Evolutionary conservation across 2,113 vertebrate species (phyloP), one percentile per base, ranked within the genome.

Genomic region (Myiozetetes cayanensis): DNA sequence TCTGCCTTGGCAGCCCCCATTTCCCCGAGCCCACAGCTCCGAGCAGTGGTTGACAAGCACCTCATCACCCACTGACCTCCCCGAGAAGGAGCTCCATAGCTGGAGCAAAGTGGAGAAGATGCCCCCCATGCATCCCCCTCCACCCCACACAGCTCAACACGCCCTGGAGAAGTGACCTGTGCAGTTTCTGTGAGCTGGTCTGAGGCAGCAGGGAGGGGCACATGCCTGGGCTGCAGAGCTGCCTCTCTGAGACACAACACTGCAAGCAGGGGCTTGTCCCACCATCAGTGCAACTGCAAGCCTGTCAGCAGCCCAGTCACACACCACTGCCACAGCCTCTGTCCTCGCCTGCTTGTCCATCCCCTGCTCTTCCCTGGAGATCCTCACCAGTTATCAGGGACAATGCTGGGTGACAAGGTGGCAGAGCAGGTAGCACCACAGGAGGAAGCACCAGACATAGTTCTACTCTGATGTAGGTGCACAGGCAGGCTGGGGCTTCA

Each of bases 151-250:
- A 63, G 28, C 49, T 55, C 81, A 21, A 31, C 63, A 24, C 44
- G 21, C 37, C 33, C 37, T 5, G 0, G 25, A 56, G 43, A 59
- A 81, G 23, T 39, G 59, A 37, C 46, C 50, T 27, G 12, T 35
- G 37, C 0, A 3, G 31, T 37, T 88, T 47, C 17, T 0, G 0
- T 52, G 70, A 83, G 68, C 53, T 76, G 31, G 24, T 49, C n/a
- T 80, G 58, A 83, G 83, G 72, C 31, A 68, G 62, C 31, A 67
- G 87, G 70, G 61, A 89, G 83, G 50, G 44, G 50, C 58, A 66
- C 7, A 3, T 50, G 39, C 49, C 81, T 3, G 16, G 43, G n/a
- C 61, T 58, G 68, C 25, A 0, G 15, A 71, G 43, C 25, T 8
- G 9, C 52, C 23, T 85, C 63, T 67, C 33, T 0, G 3, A 94